A percentile compares a stretch with the other conserved stretches of the same genome.
These are phyloP conservation scores for Nesogale talazaci DNA, from an alignment of 2,113 vertebrate genomes.

Conservation along the genomic window DNA sequence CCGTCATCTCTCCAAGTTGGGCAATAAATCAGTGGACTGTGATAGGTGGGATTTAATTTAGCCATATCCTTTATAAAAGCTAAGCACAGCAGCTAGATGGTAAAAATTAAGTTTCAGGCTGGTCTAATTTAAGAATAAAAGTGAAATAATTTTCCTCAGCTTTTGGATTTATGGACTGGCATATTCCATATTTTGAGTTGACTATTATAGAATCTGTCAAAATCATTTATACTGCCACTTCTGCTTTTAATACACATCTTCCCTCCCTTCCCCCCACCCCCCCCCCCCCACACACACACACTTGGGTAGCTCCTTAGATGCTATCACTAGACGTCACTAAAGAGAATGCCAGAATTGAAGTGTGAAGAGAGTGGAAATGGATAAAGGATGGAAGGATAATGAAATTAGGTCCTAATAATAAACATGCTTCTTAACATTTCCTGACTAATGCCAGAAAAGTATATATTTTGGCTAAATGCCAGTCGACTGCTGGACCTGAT, in stretches of 20 bases:
- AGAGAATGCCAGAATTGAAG: conserved; percentile 55
- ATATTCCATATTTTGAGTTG: conserved; percentile 37
- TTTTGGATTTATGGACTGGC: conserved; percentile 29
- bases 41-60: background rate
- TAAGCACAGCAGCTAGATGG: conserved; percentile 8
- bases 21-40: conserved; percentile 21
- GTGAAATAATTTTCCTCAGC: conserved; percentile 21
- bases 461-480: conserved; percentile 62
- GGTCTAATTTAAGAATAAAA: background rate
- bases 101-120: conserved; percentile 42
- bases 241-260: conserved; percentile 50
- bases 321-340: conserved; percentile 11
- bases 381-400: conserved; percentile 57
- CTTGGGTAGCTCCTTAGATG: conserved; percentile 42
- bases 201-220: conserved; percentile 5
- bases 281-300: background rate
- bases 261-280: too few relatives aligned
- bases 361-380: conserved; percentile 41
- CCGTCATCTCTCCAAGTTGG: conserved; percentile 7
- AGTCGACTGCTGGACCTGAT: conserved; percentile 20
- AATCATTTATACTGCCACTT: conserved; percentile 16
- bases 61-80: background rate
- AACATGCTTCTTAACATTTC: conserved; percentile 66
- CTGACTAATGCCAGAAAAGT: conserved; percentile 22
- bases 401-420: conserved; percentile 49